Conservation (phyloP, 2,888 invertebrate genomes). For the Drosophila algonquin region DNA sequence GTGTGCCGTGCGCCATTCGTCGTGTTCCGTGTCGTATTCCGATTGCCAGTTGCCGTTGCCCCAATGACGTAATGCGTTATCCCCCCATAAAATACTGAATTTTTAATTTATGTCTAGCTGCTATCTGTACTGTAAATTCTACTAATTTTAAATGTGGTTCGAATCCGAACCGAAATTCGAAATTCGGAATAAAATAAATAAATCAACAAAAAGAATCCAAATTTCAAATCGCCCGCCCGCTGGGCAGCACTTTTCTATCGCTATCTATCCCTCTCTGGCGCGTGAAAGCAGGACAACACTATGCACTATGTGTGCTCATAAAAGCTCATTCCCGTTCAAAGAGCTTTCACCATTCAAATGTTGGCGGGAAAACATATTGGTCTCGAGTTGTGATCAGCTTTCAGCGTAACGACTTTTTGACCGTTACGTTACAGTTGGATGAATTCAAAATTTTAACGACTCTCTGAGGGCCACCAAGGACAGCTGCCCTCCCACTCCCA, state of each 20-base stretch:
- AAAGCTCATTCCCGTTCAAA: not conserved
- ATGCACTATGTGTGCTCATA: not conserved
- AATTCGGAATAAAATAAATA: constrained; percentile 32
- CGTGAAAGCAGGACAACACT: not conserved
- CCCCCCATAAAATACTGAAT: constrained; percentile 47
- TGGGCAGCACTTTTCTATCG: constrained; percentile 34
- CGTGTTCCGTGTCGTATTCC: not conserved
- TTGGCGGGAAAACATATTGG: not conserved
- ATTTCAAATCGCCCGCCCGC: constrained; percentile 37
- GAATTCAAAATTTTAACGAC: constrained; percentile 1
- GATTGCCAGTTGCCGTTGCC: constrained; percentile 3
- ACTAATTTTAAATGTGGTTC: constrained; percentile 40
- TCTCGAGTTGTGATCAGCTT: constrained; percentile 12
- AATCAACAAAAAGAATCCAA: not conserved
- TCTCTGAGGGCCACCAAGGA: not conserved
- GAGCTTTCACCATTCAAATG: not conserved
- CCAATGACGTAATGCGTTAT: constrained; percentile 4
- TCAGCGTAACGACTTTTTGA: not conserved
- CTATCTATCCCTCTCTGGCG: not conserved
- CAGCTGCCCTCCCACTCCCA: not conserved
- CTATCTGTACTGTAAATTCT: constrained; percentile 57
- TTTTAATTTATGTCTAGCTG: constrained; percentile 63
- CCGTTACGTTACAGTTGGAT: constrained; percentile 10
- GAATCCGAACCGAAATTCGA: constrained; percentile 35
- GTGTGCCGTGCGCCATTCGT: too few relatives aligned